Percentiles rank a stretch among this genome's conserved stretches.
Evolutionary conservation across 2,888 invertebrate species (phyloP).

Genomic region (Pandemis heparana): DNA sequence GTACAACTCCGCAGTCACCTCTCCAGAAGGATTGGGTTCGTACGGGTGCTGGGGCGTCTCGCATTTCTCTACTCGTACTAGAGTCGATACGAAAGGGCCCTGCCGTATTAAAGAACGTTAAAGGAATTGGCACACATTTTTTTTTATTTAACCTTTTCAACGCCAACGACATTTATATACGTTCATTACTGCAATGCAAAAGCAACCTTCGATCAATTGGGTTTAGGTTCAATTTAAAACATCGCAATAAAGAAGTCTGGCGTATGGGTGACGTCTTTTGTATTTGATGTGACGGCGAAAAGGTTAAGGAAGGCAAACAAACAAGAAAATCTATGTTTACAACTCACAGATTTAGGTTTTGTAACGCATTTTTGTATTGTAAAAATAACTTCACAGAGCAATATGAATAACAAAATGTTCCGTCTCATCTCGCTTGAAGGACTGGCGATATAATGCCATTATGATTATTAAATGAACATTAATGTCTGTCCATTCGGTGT

Average conservation of each 20-base stretch:
- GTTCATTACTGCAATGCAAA: too few relatives aligned
- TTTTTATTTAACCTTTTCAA: too few relatives aligned
- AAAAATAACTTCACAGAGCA: background rate
- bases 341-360: background rate
- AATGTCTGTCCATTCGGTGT: background rate
- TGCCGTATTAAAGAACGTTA: constrained; percentile 20
- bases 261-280: too few relatives aligned
- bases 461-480: background rate
- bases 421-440: background rate
- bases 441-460: background rate
- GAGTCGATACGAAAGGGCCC: constrained; percentile 48
- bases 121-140: too few relatives aligned
- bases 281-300: too few relatives aligned
- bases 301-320: too few relatives aligned
- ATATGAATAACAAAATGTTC: background rate
- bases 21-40: constrained; percentile 44
- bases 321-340: background rate
- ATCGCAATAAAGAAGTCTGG: too few relatives aligned
- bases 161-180: too few relatives aligned
- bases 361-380: background rate
- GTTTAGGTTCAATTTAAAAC: too few relatives aligned
- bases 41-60: constrained; percentile 43
- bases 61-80: constrained; percentile 43
- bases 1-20: constrained; percentile 21
- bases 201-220: too few relatives aligned